Percentiles rank a stretch among this genome's conserved stretches.
These are phyloP conservation scores for Pocillopora grandis DNA, from an alignment of 92 coral and sea anemone genomes.

Conservation along the genomic window DNA sequence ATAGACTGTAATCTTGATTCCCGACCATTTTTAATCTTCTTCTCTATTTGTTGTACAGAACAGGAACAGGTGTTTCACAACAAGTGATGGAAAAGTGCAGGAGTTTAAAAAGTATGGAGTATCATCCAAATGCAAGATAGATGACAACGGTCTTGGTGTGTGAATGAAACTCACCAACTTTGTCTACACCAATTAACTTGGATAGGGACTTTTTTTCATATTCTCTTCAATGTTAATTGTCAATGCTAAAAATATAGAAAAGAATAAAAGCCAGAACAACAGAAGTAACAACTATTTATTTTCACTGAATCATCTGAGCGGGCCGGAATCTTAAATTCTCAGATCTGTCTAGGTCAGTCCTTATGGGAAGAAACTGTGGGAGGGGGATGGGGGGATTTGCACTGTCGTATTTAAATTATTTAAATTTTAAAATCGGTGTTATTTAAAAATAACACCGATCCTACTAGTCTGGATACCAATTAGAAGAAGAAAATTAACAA, in stretches of 20 bases:
- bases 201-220: neutral
- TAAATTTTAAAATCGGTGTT: too few species aligned
- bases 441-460: too few species aligned
- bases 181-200: conserved; percentile 7
- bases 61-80: neutral
- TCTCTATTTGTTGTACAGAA: neutral
- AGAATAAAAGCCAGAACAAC: too few species aligned
- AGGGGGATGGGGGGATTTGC: too few species aligned
- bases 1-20: too few species aligned
- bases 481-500: too few species aligned
- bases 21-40: neutral
- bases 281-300: too few species aligned
- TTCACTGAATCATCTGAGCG: neutral
- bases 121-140: conserved; percentile 2
- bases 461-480: too few species aligned
- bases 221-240: too few species aligned
- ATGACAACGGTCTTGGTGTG: conserved; percentile 10
- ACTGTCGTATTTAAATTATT: too few species aligned
- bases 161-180: neutral
- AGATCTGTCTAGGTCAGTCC: neutral
- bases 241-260: neutral
- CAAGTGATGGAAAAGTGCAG: neutral
- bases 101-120: conserved; percentile 10
- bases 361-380: neutral
- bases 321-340: neutral